phyloP scores from a whole-genome alignment of 2,113 vertebrate species.

The Apteryx owenii region DNA sequence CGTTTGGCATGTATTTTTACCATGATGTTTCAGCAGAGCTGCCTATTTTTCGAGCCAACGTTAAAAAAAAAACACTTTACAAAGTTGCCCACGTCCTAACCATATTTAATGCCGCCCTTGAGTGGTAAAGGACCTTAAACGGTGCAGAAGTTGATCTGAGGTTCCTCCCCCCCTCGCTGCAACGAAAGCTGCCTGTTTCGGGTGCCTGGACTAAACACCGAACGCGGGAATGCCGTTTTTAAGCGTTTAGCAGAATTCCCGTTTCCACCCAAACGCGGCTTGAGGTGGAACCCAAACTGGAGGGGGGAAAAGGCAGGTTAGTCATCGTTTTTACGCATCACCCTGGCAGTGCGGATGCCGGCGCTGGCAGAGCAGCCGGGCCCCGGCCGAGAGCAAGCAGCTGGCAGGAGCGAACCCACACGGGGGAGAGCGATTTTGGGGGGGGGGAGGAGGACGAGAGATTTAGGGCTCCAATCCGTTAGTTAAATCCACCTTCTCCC shows the following conservation, averaged over 20 bases:
- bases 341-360: no score
- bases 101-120: not conserved
- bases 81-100: not conserved
- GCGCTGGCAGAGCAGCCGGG: no score
- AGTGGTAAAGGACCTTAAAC: not conserved
- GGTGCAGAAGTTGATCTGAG: not conserved
- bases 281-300: no score
- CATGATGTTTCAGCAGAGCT: not conserved
- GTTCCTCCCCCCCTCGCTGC: no score
- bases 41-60: not conserved
- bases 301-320: no score
- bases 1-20: not conserved
- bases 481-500: no score
- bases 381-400: no score
- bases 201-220: not conserved
- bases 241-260: not conserved
- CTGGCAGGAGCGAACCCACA: no score
- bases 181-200: rapidly evolving
- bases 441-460: no score
- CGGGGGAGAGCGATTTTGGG: no score
- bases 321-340: no score
- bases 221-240: not conserved
- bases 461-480: no score
- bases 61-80: not conserved
- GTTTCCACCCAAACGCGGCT: rapidly evolving